Evolutionary conservation across 2,888 invertebrate species (phyloP).

Genomic region (Tinea pellionella): DNA sequence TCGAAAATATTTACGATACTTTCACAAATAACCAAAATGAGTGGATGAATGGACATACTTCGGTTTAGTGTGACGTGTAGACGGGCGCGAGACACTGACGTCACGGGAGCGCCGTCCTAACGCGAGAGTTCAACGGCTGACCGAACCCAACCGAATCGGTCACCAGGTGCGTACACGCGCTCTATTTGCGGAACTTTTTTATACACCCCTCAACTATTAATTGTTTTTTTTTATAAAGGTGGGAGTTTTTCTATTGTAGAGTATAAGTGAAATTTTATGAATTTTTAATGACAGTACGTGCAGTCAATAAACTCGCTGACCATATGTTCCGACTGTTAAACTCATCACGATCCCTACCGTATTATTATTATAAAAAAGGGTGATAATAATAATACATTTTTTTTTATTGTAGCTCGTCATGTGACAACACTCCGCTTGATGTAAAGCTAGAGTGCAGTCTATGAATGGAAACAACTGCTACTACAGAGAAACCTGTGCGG

Average conservation of each 20-base stretch:
- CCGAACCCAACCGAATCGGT: constrained; percentile 20
- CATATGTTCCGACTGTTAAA: background rate
- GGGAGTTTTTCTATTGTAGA: background rate
- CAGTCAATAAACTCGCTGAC: background rate
- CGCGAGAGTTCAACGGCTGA: constrained; percentile 45
- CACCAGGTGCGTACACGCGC: constrained; percentile 47
- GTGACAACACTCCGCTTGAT: too few species aligned
- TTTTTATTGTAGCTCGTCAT: too few species aligned
- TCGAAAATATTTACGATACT: background rate
- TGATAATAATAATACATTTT: too few species aligned
- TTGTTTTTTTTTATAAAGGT: background rate
- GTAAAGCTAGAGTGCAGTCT: too few species aligned
- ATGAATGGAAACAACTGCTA: too few species aligned
- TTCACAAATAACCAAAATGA: background rate
- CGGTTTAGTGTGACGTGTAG: constrained; percentile 29
- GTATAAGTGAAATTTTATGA: background rate
- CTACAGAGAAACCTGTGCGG: too few species aligned
- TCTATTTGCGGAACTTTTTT: constrained; percentile 9
- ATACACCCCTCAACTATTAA: constrained; percentile 2
- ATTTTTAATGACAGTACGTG: background rate
- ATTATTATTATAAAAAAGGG: too few species aligned
- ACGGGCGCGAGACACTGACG: constrained; percentile 48
- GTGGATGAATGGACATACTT: background rate
- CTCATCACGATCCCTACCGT: background rate
- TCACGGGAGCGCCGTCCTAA: constrained; percentile 52